Base-by-base conservation (phyloP, 2,888 invertebrate species). In the Drosophila melanocephala region DNA sequence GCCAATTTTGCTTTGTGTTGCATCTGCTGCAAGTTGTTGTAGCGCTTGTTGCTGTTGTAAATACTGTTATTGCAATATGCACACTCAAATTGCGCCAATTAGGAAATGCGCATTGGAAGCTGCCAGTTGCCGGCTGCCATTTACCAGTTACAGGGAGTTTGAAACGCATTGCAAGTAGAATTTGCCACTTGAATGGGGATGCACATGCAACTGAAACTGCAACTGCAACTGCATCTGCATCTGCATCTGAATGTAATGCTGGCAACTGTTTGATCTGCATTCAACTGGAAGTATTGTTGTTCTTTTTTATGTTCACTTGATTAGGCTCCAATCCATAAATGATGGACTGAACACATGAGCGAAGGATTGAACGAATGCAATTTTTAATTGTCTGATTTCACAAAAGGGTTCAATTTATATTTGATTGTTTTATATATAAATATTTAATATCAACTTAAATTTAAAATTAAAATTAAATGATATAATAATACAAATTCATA, bases 61-160 rank as follows among this genome's bases (percentile, higher is more conserved):
- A 37, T 75, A 74, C 70, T 69, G 83, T 68, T 80, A 72, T 77
- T 81, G 75, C 74, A 83, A 87, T 83, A 85, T 87, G 87, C 80
- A 89, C 87, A 87, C 89, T 75, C 91, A 88, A 88, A 90, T 90
- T 88, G 87, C 77, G 71, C 70, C 87, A 89, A 88, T 88, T 88
- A 89, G 91, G 87, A 73, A 79, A 77, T 75, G 69, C 61, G 75
- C 80, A 86, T 87, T 83, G 87, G 44, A 78, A 75, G 84, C 65
- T 75, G 87, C 65, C 85, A 55, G 55, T 63, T 81, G 81, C 78
- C 69, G 47, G 60, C 51, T 74, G 62, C 33, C 63, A 55, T 53
- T 58, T 59, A 58, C 59, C 53, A 51, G 60, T 55, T 56, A 50
- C 39, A 39, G 32, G 5, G 33, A 51, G 51, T 30, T 28, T 16